Evolutionary conservation across 2,113 vertebrate species (phyloP).

Genomic region (Chaenogobius annularis): DNA sequence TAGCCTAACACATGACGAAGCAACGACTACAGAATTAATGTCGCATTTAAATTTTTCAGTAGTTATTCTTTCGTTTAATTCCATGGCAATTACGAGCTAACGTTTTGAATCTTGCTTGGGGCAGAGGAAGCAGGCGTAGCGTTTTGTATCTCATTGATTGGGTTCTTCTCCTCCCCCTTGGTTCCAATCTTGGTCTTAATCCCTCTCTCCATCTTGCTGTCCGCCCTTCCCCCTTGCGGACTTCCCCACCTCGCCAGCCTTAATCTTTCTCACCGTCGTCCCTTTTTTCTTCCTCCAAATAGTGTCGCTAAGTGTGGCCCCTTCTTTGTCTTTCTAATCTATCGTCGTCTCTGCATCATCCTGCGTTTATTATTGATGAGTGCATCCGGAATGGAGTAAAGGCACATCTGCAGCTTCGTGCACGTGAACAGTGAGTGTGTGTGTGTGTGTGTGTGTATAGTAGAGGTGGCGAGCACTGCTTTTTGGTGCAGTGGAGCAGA

Average conservation of each 20-base stretch:
- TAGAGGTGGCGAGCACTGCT: neutral
- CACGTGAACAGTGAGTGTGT: neutral
- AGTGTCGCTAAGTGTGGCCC: conserved; percentile 12
- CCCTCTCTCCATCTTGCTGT: conserved; percentile 27
- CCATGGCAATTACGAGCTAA: conserved; percentile 12
- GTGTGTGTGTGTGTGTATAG: neutral
- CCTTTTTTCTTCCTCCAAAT: conserved; percentile 11
- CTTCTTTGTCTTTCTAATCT: conserved; percentile 12
- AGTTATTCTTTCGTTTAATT: conserved; percentile 42
- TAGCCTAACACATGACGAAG: neutral
- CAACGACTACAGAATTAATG: no score
- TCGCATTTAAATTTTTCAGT: conserved; percentile 30
- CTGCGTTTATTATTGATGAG: conserved; percentile 64
- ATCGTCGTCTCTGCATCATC: conserved; percentile 19
- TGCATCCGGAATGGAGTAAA: conserved; percentile 32
- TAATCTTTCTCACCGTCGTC: neutral
- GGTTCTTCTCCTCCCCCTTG: neutral
- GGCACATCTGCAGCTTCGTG: conserved; percentile 28
- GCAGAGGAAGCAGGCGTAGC: neutral
- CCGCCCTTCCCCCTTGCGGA: conserved; percentile 22
- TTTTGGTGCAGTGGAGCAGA: conserved; percentile 21
- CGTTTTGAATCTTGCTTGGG: neutral
- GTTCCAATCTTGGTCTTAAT: neutral
- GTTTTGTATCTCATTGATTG: neutral
- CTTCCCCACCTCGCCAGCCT: conserved; percentile 4